Evolutionary conservation across 2,113 vertebrate genomes (phyloP), one percentile per base, ranked within the genome.

Genomic region (Halichoerus grypus): DNA sequence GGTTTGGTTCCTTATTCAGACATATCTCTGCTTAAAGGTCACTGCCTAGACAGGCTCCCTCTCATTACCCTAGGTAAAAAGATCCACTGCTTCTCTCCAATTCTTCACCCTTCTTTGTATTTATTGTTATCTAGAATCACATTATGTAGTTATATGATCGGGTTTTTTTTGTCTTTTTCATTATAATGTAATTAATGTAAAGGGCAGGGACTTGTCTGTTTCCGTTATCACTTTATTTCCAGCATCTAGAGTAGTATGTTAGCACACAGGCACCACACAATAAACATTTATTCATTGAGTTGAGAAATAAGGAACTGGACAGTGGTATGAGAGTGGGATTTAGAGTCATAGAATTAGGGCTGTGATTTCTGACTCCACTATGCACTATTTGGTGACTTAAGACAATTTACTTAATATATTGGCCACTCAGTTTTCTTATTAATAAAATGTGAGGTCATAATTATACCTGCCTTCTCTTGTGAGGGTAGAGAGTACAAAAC

Each of bases 361-460:
- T 93, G 31, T 36, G 28, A 69, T 53, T 92, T 85, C 42, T 92
- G 49, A 81, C 59, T 39, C 8, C 51, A 33, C 7, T 85, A 8
- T 88, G 51, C 61, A 71, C 36, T 79, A 4, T 65, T 94, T 63
- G n/a, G 42, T 95, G 65, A 33, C 63, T 80, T 93, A 72, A 31
- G 33, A 22, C 51, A 89, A 65, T 21, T 63, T 85, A 80, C 24
- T 72, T 86, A 77, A 39, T 86, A 76, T 84, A 71, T 97, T 74
- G 81, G 11, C 53, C 13, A 46, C 28, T 80, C 22, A 57, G 12
- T 77, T 71, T 71, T 88, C 59, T 57, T 95, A 80, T 49, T 89
- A 88, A 83, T 88, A 61, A 93, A 67, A 89, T 16, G 36, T 77
- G 51, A 77, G 22, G 8, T 96, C 71, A 61, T 91, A 85, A 46